phyloP scores from a whole-genome alignment of 2,888 invertebrate species.

The Drosophila fungiperda region DNA sequence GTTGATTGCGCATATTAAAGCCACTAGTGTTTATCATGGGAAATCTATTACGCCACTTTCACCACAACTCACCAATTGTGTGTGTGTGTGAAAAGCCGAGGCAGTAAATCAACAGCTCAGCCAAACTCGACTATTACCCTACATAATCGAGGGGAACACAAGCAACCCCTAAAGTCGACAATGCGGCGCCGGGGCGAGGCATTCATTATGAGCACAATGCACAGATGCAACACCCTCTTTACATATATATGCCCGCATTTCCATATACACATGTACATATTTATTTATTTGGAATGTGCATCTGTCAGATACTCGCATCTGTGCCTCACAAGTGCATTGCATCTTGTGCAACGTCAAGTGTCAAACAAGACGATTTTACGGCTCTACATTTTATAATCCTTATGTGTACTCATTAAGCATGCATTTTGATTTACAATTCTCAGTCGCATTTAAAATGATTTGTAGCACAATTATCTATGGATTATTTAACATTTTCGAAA shows the following conservation, averaged over 20 bases:
- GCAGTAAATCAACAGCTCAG: constrained; percentile 53
- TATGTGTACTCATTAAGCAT: neutral
- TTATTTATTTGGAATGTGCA: constrained; percentile 28
- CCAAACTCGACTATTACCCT: constrained; percentile 52
- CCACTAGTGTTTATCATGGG: constrained; percentile 26
- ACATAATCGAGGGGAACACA: constrained; percentile 52
- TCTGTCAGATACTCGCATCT: constrained; percentile 56
- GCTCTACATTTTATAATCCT: constrained; percentile 3
- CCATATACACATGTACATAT: neutral
- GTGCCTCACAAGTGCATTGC: constrained; percentile 43
- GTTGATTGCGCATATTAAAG: constrained; percentile 55
- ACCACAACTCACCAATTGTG: constrained; percentile 45
- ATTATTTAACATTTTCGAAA: neutral
- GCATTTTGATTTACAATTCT: neutral
- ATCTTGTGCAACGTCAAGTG: constrained; percentile 32
- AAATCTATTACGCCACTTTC: constrained; percentile 66
- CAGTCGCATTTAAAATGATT: neutral
- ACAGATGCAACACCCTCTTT: constrained; percentile 13
- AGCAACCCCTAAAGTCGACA: constrained; percentile 45
- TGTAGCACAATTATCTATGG: neutral
- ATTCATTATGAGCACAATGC: constrained; percentile 37
- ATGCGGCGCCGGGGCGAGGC: constrained; percentile 16
- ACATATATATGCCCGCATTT: neutral
- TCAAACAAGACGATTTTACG: constrained; percentile 4
- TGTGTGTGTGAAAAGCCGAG: constrained; percentile 49